Conservation (phyloP, 2,113 vertebrate genomes). For the Shinisaurus crocodilurus region DNA sequence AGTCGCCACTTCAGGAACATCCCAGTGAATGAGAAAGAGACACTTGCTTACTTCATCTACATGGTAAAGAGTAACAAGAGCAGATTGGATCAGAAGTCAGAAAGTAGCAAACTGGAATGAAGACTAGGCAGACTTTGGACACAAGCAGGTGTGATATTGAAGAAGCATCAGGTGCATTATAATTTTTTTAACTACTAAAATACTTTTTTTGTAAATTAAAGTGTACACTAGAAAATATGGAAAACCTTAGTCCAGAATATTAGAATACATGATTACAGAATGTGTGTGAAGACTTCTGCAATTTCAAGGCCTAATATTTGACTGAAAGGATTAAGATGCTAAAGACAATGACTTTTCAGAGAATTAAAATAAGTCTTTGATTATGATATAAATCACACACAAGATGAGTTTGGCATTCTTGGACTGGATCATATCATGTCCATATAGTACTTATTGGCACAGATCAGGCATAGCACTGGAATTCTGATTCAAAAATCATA, state of each 20-base stretch:
- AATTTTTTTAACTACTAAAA: slow-evolving; percentile 40
- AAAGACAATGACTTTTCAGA: slow-evolving; percentile 26
- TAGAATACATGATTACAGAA: slow-evolving; percentile 68
- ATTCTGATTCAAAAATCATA: neutral
- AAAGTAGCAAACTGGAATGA: slow-evolving; percentile 90
- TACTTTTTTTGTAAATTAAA: slow-evolving; percentile 76
- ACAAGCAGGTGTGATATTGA: slow-evolving; percentile 31
- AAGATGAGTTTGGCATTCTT: slow-evolving; percentile 50
- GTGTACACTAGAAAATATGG: slow-evolving; percentile 73
- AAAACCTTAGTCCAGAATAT: slow-evolving; percentile 69
- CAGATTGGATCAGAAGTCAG: slow-evolving; percentile 94
- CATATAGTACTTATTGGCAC: slow-evolving; percentile 26
- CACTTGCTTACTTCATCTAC: slow-evolving; percentile 97
- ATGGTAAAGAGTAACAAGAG: slow-evolving; percentile 99
- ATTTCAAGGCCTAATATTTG: slow-evolving; percentile 58
- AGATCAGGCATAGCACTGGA: slow-evolving; percentile 42
- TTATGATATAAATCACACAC: slow-evolving; percentile 55
- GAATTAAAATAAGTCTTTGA: slow-evolving; percentile 54
- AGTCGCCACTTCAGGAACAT: slow-evolving; percentile 99
- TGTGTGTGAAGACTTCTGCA: slow-evolving; percentile 73
- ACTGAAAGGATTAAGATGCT: slow-evolving; percentile 62
- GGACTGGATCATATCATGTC: slow-evolving; percentile 34
- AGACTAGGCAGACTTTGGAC: slow-evolving; percentile 13
- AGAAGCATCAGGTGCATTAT: slow-evolving; percentile 64
- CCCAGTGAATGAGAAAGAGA: slow-evolving; percentile 98